These are phyloP conservation scores for Eumeta japonica DNA, from an alignment of 1,140 invertebrate species.

Conservation along the genomic window DNA sequence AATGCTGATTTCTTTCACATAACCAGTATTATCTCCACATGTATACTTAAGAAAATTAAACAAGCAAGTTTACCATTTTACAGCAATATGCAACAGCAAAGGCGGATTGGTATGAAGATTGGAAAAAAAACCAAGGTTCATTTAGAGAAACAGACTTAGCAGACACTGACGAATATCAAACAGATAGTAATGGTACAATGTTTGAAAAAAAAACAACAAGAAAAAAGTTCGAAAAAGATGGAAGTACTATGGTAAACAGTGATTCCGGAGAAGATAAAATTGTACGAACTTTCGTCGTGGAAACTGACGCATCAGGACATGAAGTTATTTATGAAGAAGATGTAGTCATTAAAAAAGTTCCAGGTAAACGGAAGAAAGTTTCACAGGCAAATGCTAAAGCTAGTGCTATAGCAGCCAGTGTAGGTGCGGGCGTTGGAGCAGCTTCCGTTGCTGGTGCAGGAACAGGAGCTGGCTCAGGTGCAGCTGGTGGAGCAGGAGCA, in stretches of 20 bases:
- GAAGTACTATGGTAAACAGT: slow-evolving; percentile 4
- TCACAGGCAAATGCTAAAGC: neutral
- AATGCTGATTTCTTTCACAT: no score
- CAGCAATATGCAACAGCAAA: slow-evolving; percentile 12
- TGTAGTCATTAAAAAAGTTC: slow-evolving; percentile 18
- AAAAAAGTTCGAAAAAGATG: slow-evolving; percentile 19
- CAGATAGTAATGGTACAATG: slow-evolving; percentile 17
- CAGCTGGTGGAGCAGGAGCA: neutral
- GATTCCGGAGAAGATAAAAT: slow-evolving; percentile 17
- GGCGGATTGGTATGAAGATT: neutral
- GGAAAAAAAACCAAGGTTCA: neutral
- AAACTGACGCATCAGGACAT: slow-evolving; percentile 16
- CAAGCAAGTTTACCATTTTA: no score
- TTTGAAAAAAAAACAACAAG: slow-evolving; percentile 17
- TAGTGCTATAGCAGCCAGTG: neutral
- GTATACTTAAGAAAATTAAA: no score
- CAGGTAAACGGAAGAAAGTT: neutral
- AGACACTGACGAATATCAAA: slow-evolving; percentile 15
- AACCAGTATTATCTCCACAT: no score
- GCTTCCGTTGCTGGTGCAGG: neutral
- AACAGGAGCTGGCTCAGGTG: neutral
- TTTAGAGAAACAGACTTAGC: slow-evolving; percentile 10
- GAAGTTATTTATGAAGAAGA: slow-evolving; percentile 28
- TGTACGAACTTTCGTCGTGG: slow-evolving; percentile 21
- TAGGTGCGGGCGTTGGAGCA: neutral